Evolutionary conservation across 2,113 vertebrate species (phyloP), one percentile per base, ranked within the genome.

Genomic region (Electrona antarctica): DNA sequence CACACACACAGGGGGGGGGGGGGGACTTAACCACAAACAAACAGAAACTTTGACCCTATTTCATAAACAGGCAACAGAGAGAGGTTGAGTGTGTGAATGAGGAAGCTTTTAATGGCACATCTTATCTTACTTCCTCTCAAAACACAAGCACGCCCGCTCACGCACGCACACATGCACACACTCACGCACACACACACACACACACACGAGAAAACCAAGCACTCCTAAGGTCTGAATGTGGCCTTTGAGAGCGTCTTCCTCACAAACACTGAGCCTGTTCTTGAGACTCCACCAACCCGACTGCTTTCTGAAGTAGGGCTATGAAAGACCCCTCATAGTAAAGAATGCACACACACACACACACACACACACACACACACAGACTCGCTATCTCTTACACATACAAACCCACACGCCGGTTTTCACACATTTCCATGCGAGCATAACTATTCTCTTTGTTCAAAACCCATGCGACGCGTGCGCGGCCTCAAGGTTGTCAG

Each of bases 81-180:
- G n/a, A 64, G 3, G 7, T 8, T 1, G 12, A 50, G 62, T 50
- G 77, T 78, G 81, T 73, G 81, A 56, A 63, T 74, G 57, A 76
- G 77, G 78, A 74, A 84, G 79, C 83, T 83, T 85, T 85, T 76
- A 78, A 76, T 73, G 67, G 76, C 77, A 67, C 82, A 84, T 87
- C 84, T 87, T 87, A 87, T 90, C 86, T 88, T 2, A 49, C 75
- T 82, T 87, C 88, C 84, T 81, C 71, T 75, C 66, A 41, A 75
- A 29, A 41, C 33, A 41, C 33, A 6, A 41, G 5, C 33, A 41
- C 33, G 33, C 33, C 33, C 33, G 33, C 33, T 4, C 33, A 6
- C 33, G 33, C 56, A 10, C 21, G 29, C 15, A 28, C 8, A 76
- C 73, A 78, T 11, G 71, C 51, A n/a, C 1, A 4, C 11, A 71